Evolutionary conservation across 92 coral and sea anemone genomes (phyloP), one percentile per base, ranked within the genome.

Genomic region (Metridium senile): DNA sequence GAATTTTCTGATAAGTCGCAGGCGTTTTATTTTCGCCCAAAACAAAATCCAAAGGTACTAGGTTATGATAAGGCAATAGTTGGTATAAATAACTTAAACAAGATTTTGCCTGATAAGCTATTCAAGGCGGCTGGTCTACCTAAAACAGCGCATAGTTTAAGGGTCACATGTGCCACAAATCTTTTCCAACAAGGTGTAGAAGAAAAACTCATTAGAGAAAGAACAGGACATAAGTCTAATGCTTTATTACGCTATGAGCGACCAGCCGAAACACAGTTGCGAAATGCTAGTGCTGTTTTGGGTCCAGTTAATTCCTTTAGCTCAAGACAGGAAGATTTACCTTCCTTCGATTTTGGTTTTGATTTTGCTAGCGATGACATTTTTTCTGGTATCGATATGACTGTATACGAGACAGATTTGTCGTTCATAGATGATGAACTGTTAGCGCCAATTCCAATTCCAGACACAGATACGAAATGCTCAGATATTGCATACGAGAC

Each of bases 11-110:
- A 71, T 26, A 79, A 72, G 70, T 31, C 25, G 18, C 74, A 84
- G 51, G 89, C 84, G 45, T 84, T 78, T 31, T 78, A 78, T 77
- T 78, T 84, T 66, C 72, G 52, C 72, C 72, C 51, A 66, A 77
- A 78, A 64, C 43, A 57, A 49, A n/a, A n/a, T n/a, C n/a, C n/a
- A n/a, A 83, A 83, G 56, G 74, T 25, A 18, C 45, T 78, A 66
- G 68, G 66, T 23, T 85, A 78, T 85, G 81, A 79, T 29, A 85
- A 85, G 32, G 30, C 30, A 30, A 57, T 75, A 25, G 77, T 76
- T 54, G 82, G 82, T 20, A 77, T 72, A 23, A 71, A 78, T 46
- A 78, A 75, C 64, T 56, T 78, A 33, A 61, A 53, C 25, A 64
- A 52, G n/a, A 52, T 74, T 46, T 65, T 75, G 69, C 81, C 75